Evolutionary conservation across 2,113 vertebrate genomes (phyloP), one percentile per base, ranked within the genome.

Genomic region (Garra rufa): DNA sequence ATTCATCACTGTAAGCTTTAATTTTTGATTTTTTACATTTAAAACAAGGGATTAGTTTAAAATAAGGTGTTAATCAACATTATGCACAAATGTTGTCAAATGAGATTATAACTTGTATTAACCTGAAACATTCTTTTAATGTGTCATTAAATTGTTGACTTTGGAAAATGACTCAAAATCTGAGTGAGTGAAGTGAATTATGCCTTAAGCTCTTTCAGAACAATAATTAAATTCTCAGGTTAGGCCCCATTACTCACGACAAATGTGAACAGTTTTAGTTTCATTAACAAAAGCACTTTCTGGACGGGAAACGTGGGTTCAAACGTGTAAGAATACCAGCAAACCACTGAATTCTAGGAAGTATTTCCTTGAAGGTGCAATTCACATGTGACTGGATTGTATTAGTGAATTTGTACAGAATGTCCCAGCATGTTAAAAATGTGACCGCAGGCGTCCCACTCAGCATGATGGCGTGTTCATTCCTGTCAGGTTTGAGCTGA

Each of bases 401-500:
- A 61, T 13, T 26, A 26, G 57, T 17, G 24, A 75, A 75, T 50
- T 11, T 9, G 73, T 21, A 30, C 73, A 76, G 73, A 76, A 76
- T 6, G 7, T 52, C 15, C 73, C 73, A 30, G 26, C 24, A 50
- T 75, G 46, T 50, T 17, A 17, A 15, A 50, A 30, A 75, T 19
- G 26, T 10, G 24, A 52, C 73, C 3, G 15, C 43, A 46, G 70
- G 70, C 70, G 10, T 71, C 19, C 9, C 21, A 24, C 19, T 24
- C 69, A 44, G 44, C 69, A 44, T 13, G 24, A 71, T n/a, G n/a
- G 69, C 71, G 43, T 74, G 71, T 75, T 61, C 73, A 55, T 91
- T 91, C 87, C 81, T 69, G 48, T 77, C 87, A 69, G 17, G 83
- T 81, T 67, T 15, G 44, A 80, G 84, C 85, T 81, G 7, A 50